These are phyloP conservation scores for Lysiphlebus fabarum DNA, from an alignment of 1,140 invertebrate species.

Conservation along the genomic window DNA sequence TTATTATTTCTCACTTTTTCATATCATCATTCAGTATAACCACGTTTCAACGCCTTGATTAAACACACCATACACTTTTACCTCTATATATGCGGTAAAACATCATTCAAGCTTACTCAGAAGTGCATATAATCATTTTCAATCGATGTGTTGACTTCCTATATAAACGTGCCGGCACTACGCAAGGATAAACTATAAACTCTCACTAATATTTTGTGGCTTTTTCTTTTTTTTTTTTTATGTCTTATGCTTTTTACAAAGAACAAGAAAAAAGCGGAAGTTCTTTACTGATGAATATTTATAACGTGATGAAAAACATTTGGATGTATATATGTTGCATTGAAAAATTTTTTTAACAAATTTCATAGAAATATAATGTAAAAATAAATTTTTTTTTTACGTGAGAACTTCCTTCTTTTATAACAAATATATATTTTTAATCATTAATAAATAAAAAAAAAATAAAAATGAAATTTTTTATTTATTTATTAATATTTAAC, in stretches of 20 bases:
- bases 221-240: background rate
- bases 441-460: too few relatives aligned
- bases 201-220: constrained; percentile 6
- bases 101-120: constrained; percentile 10
- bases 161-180: constrained; percentile 23
- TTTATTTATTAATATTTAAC: too few relatives aligned
- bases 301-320: constrained; percentile 16
- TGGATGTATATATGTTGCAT: background rate
- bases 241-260: background rate
- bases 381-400: constrained; percentile 1
- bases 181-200: constrained; percentile 21
- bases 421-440: too few relatives aligned
- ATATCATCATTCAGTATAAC: background rate
- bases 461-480: too few relatives aligned
- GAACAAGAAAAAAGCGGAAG: constrained; percentile 14
- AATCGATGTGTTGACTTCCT: constrained; percentile 19
- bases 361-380: background rate
- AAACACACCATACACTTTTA: background rate
- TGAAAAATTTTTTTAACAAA: too few relatives aligned
- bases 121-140: constrained; percentile 21
- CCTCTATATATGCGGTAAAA: constrained; percentile 1
- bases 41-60: constrained; percentile 17
- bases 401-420: background rate
- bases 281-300: constrained; percentile 23
- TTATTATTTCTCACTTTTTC: too few relatives aligned